Evolutionary conservation across 2,113 vertebrate species (phyloP), one percentile per base, ranked within the genome.

Genomic region (Delphinapterus leucas): DNA sequence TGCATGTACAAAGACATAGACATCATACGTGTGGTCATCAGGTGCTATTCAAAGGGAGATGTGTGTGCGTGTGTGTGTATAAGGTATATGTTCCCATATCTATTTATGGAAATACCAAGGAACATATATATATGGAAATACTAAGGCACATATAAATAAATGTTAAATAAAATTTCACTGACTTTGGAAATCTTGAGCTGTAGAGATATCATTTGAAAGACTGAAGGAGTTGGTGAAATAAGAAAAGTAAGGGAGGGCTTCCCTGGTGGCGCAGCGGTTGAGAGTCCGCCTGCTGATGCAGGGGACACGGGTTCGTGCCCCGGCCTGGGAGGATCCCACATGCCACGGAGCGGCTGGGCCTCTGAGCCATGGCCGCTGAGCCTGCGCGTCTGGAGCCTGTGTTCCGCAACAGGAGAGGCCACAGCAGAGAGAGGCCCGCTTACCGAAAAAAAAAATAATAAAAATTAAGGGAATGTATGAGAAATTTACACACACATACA

Each of bases 31-130:
- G 67, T 38, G 68, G 14, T 1, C 8, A 71, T 12, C 6, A 47
- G 47, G 47, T 36, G 15, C 49, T 73, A 28, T 21, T 81, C 38
- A 23, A 26, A 41, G 36, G 8, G 18, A 58, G 58, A 41, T 67
- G 26, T 17, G 3, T 33, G 33, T 0, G 0, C 2, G 0, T 47
- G 20, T 33, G 8, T 4, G 5, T 41, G 25, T 25, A 8, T 80
- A 28, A 26, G 28, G 60, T 25, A 15, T 15, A 41, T 10, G 28
- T 80, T 58, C 58, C n/a, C 77, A 49, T 36, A 61, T 11, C 47
- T 33, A 61, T 60, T 18, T 47, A 47, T 71, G 41, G 21, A 58
- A 20, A 93, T 41, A 68, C 10, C 49, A 71, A 74, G 14, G 36
- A 1, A 7, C 28, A 38, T 67, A 61, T 31, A 61, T 60, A 18